Evolutionary conservation across 2,797 vertebrate genomes (phyloP).

Genomic region (Molossus molossus): DNA sequence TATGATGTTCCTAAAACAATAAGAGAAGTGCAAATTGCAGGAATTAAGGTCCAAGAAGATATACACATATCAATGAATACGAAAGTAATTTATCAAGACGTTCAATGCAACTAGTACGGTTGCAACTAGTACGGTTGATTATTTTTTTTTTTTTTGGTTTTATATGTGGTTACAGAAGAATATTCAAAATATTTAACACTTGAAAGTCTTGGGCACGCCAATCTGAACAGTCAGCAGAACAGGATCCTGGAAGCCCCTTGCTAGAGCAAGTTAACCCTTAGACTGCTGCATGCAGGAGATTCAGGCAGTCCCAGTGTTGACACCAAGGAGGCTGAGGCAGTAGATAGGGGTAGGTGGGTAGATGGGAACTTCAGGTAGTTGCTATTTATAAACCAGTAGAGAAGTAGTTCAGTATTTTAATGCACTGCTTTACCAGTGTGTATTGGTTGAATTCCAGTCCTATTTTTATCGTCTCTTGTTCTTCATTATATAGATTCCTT

Average conservation of each 20-base stretch:
- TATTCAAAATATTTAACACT: slow-evolving; percentile 46
- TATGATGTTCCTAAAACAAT: slow-evolving; percentile 44
- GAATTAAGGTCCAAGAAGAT: slow-evolving; percentile 49
- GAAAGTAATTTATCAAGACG: slow-evolving; percentile 21
- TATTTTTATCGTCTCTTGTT: background rate
- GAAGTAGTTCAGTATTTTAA: slow-evolving; percentile 38
- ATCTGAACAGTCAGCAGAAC: background rate
- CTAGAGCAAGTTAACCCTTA: background rate
- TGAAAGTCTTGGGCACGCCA: background rate
- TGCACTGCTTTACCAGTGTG: background rate
- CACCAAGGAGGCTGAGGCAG: background rate
- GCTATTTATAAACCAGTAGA: background rate
- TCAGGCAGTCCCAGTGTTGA: background rate
- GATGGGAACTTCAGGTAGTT: background rate
- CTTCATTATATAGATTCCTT: slow-evolving; percentile 38
- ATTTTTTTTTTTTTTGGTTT: slow-evolving; percentile 22
- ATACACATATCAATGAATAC: background rate
- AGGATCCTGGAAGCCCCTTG: background rate
- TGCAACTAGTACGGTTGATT: background rate
- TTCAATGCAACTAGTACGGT: background rate
- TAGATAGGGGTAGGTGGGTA: too few relatives aligned
- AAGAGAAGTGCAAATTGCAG: slow-evolving; percentile 44
- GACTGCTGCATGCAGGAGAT: background rate
- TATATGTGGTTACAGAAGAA: background rate
- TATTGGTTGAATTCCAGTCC: background rate